phyloP scores from a whole-genome alignment of 2,888 invertebrate species.

The Polietes domitor region DNA sequence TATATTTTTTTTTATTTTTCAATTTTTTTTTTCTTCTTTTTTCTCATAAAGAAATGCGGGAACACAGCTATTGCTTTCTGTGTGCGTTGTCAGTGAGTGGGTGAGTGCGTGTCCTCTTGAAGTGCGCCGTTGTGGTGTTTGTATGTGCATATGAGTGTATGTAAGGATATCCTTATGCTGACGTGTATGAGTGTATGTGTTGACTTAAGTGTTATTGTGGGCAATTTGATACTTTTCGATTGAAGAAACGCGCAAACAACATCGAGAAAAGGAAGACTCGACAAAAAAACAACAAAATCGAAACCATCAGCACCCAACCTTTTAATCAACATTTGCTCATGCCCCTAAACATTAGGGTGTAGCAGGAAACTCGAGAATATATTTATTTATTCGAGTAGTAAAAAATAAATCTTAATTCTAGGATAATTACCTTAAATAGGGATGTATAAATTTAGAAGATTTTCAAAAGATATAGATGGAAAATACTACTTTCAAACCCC shows the following conservation, averaged over 20 bases:
- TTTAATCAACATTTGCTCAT: background rate
- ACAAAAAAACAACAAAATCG: background rate
- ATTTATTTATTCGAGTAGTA: too few species aligned
- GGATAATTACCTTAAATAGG: too few species aligned
- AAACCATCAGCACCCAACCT: background rate
- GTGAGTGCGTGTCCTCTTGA: background rate
- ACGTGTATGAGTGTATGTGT: conserved; percentile 15
- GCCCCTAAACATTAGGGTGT: too few species aligned
- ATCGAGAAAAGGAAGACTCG: conserved; percentile 59
- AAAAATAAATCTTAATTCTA: too few species aligned
- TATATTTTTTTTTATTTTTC: too few species aligned
- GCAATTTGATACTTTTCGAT: conserved; percentile 78
- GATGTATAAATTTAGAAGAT: too few species aligned
- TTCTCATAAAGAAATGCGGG: too few species aligned
- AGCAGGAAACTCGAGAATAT: too few species aligned
- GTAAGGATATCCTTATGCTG: background rate
- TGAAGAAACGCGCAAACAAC: conserved; percentile 73
- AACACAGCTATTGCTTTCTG: background rate
- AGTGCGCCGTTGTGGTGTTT: background rate
- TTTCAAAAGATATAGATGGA: too few species aligned
- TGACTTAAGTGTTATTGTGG: conserved; percentile 76
- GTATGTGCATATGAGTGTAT: background rate
- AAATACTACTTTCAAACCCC: too few species aligned
- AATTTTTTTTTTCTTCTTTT: too few species aligned
- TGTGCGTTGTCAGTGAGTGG: background rate